Evolutionary conservation across 2,113 vertebrate species (phyloP).

Genomic region (Anhinga anhinga): DNA sequence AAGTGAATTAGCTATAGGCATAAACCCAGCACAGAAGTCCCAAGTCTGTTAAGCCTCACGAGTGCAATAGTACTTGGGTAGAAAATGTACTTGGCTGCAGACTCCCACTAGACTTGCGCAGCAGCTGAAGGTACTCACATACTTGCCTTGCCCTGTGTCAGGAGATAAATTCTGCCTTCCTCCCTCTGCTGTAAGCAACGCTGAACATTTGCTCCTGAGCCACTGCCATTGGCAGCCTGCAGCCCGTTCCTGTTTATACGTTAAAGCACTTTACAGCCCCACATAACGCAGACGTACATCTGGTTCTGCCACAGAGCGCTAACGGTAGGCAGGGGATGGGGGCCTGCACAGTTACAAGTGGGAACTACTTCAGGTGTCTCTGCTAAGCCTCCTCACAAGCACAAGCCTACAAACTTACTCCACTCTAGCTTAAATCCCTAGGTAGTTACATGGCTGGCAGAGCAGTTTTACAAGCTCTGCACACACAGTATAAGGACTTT

Average conservation of each 20-base stretch:
- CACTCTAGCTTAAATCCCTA: not conserved
- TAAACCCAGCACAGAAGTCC: not conserved
- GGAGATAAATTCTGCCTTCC: not conserved
- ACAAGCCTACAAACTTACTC: not conserved
- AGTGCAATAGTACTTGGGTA: not conserved
- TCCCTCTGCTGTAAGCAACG: not conserved
- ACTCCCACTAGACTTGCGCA: not conserved
- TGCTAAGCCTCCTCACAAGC: not conserved
- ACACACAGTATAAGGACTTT: not conserved
- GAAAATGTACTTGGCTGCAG: not conserved
- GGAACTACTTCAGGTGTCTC: not conserved
- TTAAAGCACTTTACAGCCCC: not conserved
- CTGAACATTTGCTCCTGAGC: not conserved
- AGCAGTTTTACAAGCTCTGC: not conserved
- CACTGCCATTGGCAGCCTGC: not conserved
- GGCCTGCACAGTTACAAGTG: not conserved
- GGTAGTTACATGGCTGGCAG: accelerated
- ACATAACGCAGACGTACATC: accelerated
- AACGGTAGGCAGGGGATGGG: accelerated
- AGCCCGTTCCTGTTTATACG: not conserved
- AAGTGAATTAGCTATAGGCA: not conserved
- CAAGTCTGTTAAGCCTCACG: not conserved
- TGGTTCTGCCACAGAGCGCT: not conserved
- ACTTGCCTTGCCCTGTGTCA: not conserved
- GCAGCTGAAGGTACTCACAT: not conserved